Conservation (phyloP, 2,797 vertebrate species). For the Perodicticus potto region DNA sequence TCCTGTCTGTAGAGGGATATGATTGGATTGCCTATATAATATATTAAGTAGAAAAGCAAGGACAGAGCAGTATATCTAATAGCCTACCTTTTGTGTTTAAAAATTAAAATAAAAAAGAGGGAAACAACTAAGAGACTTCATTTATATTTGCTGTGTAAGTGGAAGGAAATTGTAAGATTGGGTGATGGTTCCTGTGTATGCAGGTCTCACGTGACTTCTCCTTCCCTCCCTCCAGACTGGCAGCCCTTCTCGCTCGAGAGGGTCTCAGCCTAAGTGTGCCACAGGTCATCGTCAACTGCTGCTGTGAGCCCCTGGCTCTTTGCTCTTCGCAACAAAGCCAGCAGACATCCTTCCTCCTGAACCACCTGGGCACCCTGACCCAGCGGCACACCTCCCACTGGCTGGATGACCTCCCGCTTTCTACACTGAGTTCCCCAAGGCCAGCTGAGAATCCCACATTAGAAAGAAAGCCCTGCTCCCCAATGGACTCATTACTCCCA, state of each 20-base stretch:
- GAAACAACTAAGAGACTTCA: not conserved
- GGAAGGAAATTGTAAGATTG: not conserved
- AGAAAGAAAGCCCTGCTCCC: conserved; percentile 64
- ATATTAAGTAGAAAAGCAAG: not conserved
- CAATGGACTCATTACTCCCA: conserved; percentile 86
- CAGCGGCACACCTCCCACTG: conserved; percentile 87
- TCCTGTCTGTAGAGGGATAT: not conserved
- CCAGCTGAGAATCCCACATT: conserved; percentile 79
- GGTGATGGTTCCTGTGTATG: not conserved
- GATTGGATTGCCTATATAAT: not conserved
- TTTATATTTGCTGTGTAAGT: not conserved
- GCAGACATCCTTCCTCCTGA: conserved; percentile 84
- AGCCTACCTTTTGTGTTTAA: not conserved
- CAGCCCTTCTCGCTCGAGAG: conserved; percentile 92
- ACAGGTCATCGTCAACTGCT: conserved; percentile 94
- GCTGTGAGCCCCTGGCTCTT: conserved; percentile 93
- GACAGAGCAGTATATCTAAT: not conserved
- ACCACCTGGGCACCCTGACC: conserved; percentile 88
- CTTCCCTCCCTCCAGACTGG: conserved; percentile 88
- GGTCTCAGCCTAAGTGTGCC: conserved; percentile 93
- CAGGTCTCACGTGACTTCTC: not conserved
- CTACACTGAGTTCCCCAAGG: conserved; percentile 81
- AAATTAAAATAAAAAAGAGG: not conserved
- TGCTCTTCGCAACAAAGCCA: conserved; percentile 87
- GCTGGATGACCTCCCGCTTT: conserved; percentile 86